Evolutionary conservation across 2,113 vertebrate genomes (phyloP).

Genomic region (Atractosteus spatula): DNA sequence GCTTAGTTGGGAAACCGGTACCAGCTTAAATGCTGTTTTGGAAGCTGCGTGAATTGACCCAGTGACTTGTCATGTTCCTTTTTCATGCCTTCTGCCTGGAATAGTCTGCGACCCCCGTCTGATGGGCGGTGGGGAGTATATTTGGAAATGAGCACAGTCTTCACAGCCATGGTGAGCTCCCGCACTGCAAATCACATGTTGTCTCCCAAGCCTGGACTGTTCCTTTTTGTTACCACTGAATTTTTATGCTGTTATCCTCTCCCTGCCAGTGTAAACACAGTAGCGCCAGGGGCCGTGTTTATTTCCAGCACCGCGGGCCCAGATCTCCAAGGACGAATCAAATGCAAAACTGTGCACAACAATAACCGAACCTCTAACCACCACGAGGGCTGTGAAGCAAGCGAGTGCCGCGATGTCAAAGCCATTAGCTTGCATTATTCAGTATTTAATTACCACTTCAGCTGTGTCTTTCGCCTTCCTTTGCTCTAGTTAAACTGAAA

Average conservation of each 20-base stretch:
- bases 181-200: background rate
- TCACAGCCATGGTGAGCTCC: background rate
- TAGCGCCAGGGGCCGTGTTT: background rate
- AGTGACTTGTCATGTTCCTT: too few species aligned
- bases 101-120: too few species aligned
- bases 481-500: background rate
- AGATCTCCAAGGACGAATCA: slow-evolving; percentile 30
- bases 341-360: slow-evolving; percentile 27
- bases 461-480: slow-evolving; percentile 4
- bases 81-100: too few species aligned
- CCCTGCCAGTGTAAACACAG: background rate
- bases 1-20: too few species aligned
- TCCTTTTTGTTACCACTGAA: background rate
- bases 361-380: slow-evolving; percentile 17
- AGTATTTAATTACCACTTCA: slow-evolving; percentile 43
- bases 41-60: too few species aligned
- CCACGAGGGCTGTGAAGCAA: slow-evolving; percentile 25
- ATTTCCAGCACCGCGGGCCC: slow-evolving; percentile 19
- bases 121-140: too few species aligned
- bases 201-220: background rate
- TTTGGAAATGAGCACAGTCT: background rate
- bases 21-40: too few species aligned
- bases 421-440: slow-evolving; percentile 40
- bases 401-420: slow-evolving; percentile 31
- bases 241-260: background rate